Percentiles rank a stretch among this genome's conserved stretches.
These are phyloP conservation scores for Amblyopsis rosae DNA, from an alignment of 2,113 vertebrate species.

Conservation along the genomic window DNA sequence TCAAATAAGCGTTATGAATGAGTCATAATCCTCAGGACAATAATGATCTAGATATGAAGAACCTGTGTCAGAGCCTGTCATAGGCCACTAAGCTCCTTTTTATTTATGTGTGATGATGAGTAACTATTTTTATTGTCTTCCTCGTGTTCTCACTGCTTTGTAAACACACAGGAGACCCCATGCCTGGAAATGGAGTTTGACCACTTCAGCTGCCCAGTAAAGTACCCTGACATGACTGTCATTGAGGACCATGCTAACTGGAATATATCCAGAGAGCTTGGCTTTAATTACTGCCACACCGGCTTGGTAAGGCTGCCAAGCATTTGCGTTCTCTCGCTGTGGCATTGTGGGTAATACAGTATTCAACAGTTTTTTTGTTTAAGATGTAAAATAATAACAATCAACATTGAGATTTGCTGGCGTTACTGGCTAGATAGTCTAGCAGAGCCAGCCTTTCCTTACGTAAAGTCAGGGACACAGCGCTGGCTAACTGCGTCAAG, in stretches of 20 bases:
- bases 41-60: conserved; percentile 23
- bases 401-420: no score
- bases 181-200: conserved; percentile 98
- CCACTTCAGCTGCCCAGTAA: conserved; percentile 94
- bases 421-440: no score
- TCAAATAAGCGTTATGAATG: conserved; percentile 1
- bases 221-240: conserved; percentile 92
- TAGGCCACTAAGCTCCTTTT: conserved; percentile 48
- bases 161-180: conserved; percentile 88
- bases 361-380: no score
- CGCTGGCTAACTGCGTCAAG: no score
- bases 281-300: conserved; percentile 91
- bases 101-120: conserved; percentile 26
- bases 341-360: not conserved
- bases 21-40: conserved; percentile 16
- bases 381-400: no score
- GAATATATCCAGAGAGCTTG: conserved; percentile 93
- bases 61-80: conserved; percentile 18
- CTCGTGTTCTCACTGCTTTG: not conserved
- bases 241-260: conserved; percentile 96
- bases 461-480: no score
- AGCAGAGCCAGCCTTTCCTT: no score
- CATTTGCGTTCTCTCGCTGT: not conserved
- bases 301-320: conserved; percentile 82
- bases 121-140: conserved; percentile 13